Evolutionary conservation across 2,888 invertebrate species (phyloP), one percentile per base, ranked within the genome.

Genomic region (Thymelicus sylvestris): DNA sequence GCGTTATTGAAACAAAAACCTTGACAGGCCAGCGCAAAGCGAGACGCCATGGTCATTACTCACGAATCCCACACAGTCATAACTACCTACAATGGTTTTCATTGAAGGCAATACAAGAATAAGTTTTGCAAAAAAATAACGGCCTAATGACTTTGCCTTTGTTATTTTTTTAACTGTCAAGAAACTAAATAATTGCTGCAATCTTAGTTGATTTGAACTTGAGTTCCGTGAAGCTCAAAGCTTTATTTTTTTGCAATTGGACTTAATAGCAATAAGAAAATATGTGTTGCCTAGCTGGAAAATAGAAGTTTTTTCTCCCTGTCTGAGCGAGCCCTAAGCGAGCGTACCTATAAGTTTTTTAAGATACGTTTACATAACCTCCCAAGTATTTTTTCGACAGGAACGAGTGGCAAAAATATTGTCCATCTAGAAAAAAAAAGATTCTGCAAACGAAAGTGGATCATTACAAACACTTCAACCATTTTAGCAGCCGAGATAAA

Each of bases 21-120:
- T 81, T 83, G 77, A 59, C 39, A 67, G 73, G 73, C 76, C 73
- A 77, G 68, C 75, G 75, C 75, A 75, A 74, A 76, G 76, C 78
- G 76, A 78, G 10, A 55, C 15, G 66, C 80, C 77, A 80, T 76
- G 75, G 78, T 72, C 80, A 86, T 86, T 83, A 82, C 79, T 83
- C 83, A 85, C 78, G 76, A 82, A 76, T 77, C 85, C 82, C 80
- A 86, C 85, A 80, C 83, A 41, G 48, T 63, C 60, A 60, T 65
- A 65, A 70, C 60, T 65, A 41, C 69, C 64, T 48, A 70, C 65
- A 70, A 60, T 60, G 70, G 50, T 52, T 60, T 52, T 65, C 59
- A 64, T 60, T 69, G 69, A 64, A 69, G 64, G 69, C 48, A 41
- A 50, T 70, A 67, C 57, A 63, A 65, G 57, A 60, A 65, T 52